Evolutionary conservation across 2,888 invertebrate species (phyloP).

Genomic region (Diaperis boleti): DNA sequence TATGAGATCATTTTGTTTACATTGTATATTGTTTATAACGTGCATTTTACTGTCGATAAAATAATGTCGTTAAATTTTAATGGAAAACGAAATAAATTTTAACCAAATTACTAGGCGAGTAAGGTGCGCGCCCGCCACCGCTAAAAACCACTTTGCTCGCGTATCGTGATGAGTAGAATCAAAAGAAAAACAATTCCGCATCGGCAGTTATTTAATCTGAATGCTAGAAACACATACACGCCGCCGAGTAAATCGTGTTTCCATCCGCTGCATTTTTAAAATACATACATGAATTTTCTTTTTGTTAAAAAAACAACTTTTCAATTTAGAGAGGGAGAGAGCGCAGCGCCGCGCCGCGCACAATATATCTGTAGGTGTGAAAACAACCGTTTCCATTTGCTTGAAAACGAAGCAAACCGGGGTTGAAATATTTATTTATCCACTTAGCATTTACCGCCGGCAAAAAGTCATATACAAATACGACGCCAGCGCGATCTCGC

Average conservation of each 20-base stretch:
- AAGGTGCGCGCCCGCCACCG: constrained; percentile 5
- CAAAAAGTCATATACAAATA: constrained; percentile 48
- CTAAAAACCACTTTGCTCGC: not conserved
- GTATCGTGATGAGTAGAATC: not conserved
- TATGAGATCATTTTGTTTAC: constrained; percentile 52
- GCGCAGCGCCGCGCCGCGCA: too few species aligned
- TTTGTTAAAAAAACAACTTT: constrained; percentile 37
- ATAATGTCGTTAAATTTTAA: constrained; percentile 54
- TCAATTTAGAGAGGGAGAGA: constrained; percentile 49
- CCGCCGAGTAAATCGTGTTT: constrained; percentile 22
- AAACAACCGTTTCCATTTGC: constrained; percentile 56
- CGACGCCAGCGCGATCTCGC: constrained; percentile 28
- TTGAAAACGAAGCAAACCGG: constrained; percentile 55
- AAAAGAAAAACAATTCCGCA: constrained; percentile 12
- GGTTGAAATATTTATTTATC: constrained; percentile 60
- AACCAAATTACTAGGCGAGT: constrained; percentile 22
- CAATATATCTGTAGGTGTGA: constrained; percentile 51
- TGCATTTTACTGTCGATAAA: constrained; percentile 52
- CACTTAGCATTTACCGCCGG: constrained; percentile 56
- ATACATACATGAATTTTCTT: constrained; percentile 27
- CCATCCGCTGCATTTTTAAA: constrained; percentile 27
- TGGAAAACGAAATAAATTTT: constrained; percentile 43
- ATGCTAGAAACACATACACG: constrained; percentile 6
- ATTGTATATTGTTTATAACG: constrained; percentile 51
- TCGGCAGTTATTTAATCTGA: constrained; percentile 9